Evolutionary conservation across 2,113 vertebrate genomes (phyloP).

Genomic region (Trinectes maculatus): DNA sequence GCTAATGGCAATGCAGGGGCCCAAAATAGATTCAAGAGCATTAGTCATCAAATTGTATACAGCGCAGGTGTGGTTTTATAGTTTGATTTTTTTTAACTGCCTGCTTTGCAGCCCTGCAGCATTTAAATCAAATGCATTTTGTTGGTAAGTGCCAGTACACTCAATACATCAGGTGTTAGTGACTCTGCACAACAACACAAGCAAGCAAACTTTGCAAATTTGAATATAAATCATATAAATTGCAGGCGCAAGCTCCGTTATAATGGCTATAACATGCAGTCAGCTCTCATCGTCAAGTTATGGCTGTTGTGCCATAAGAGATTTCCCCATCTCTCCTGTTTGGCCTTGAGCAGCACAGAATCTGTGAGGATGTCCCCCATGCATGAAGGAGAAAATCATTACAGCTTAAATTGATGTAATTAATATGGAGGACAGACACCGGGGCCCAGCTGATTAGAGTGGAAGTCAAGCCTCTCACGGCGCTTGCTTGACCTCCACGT

Average conservation of each 20-base stretch:
- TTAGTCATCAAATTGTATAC: constrained; percentile 51
- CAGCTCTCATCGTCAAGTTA: constrained; percentile 1
- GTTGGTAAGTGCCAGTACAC: constrained; percentile 20
- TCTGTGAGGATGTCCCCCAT: constrained; percentile 23
- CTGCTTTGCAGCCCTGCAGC: constrained; percentile 52
- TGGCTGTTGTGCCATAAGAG: not conserved
- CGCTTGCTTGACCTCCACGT: constrained; percentile 84
- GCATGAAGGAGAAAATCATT: constrained; percentile 66
- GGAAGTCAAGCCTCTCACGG: constrained; percentile 53
- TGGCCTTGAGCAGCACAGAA: constrained; percentile 19
- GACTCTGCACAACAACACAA: constrained; percentile 31
- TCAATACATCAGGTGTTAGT: constrained; percentile 45
- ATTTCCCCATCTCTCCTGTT: constrained; percentile 4
- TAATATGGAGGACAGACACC: constrained; percentile 45
- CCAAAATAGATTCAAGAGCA: constrained; percentile 59
- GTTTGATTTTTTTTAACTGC: constrained; percentile 49
- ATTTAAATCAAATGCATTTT: constrained; percentile 55
- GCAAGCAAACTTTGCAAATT: too few relatives aligned
- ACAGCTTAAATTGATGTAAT: constrained; percentile 60
- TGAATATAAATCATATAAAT: too few relatives aligned
- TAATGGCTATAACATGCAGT: not conserved
- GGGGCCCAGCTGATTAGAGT: constrained; percentile 55
- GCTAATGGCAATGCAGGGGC: constrained; percentile 45
- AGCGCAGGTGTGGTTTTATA: constrained; percentile 64
- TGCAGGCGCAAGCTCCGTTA: not conserved